A percentile compares a stretch with the other conserved stretches of the same genome.
phyloP scores from a whole-genome alignment of 92 coral and sea anemone species.

The Parazoanthus swiftii region DNA sequence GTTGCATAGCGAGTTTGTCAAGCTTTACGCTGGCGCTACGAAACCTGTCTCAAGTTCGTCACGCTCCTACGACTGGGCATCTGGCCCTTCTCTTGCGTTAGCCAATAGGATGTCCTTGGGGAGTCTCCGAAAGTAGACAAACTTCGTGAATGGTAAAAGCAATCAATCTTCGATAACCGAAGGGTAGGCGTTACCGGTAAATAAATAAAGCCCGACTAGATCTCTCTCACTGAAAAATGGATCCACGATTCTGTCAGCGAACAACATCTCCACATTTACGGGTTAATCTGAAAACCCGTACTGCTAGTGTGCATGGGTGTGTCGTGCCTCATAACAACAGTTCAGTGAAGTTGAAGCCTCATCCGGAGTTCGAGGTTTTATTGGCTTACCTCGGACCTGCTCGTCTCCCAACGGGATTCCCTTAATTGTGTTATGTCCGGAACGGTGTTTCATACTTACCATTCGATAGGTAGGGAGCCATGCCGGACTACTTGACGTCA shows the following conservation, averaged over 20 bases:
- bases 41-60: not conserved
- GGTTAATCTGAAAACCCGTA: slow-evolving; percentile 44
- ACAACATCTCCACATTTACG: slow-evolving; percentile 32
- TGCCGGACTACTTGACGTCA: too few relatives aligned
- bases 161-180: too few relatives aligned
- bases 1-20: slow-evolving; percentile 1
- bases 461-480: slow-evolving; percentile 46
- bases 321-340: not conserved
- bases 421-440: slow-evolving; percentile 36
- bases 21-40: not conserved
- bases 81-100: slow-evolving; percentile 23
- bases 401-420: slow-evolving; percentile 39
- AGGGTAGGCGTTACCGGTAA: too few relatives aligned
- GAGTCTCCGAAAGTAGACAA: slow-evolving; percentile 37
- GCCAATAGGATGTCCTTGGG: slow-evolving; percentile 48
- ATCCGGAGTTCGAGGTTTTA: slow-evolving; percentile 37
- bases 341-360: slow-evolving; percentile 38
- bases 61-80: not conserved
- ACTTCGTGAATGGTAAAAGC: slow-evolving; percentile 24
- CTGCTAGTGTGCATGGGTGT: slow-evolving; percentile 41
- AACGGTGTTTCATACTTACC: slow-evolving; percentile 55
- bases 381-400: slow-evolving; percentile 42
- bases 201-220: slow-evolving; percentile 41
- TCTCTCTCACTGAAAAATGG: slow-evolving; percentile 48
- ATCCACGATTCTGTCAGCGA: slow-evolving; percentile 23